Percentiles rank a stretch among this genome's conserved stretches.
These are phyloP conservation scores for Oligia latruncula DNA, from an alignment of 2,888 invertebrate species.

Conservation along the genomic window DNA sequence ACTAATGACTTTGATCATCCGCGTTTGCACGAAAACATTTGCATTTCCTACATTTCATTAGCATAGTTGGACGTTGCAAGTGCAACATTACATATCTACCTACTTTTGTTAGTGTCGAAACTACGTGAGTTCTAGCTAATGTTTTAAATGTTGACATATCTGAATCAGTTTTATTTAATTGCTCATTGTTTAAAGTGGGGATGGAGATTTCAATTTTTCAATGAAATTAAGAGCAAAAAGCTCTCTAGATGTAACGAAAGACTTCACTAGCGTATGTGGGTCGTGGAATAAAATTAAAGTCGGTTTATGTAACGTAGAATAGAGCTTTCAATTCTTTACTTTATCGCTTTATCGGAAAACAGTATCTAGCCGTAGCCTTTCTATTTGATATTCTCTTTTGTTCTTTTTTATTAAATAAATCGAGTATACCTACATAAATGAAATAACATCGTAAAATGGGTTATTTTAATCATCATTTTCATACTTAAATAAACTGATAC, in stretches of 20 bases:
- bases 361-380: conserved; percentile 32
- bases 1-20: conserved; percentile 41
- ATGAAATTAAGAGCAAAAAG: conserved; percentile 16
- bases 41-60: conserved; percentile 12
- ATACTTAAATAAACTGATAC: conserved; percentile 12
- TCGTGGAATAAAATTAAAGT: conserved; percentile 52
- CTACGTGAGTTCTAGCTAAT: neutral
- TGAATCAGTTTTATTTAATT: conserved; percentile 10
- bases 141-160: neutral
- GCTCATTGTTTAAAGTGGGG: neutral
- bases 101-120: conserved; percentile 8
- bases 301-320: conserved; percentile 33
- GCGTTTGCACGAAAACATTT: neutral
- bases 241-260: conserved; percentile 17
- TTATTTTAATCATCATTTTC: conserved; percentile 30
- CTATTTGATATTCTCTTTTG: conserved; percentile 34
- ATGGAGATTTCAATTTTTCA: conserved; percentile 10
- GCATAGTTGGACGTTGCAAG: neutral
- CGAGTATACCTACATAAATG: neutral
- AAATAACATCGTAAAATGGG: neutral
- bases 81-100: neutral
- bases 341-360: conserved; percentile 49
- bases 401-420: conserved; percentile 31
- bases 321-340: conserved; percentile 43
- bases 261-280: conserved; percentile 36